phyloP scores from a whole-genome alignment of 2,888 invertebrate genomes.

The Agrotis puta region DNA sequence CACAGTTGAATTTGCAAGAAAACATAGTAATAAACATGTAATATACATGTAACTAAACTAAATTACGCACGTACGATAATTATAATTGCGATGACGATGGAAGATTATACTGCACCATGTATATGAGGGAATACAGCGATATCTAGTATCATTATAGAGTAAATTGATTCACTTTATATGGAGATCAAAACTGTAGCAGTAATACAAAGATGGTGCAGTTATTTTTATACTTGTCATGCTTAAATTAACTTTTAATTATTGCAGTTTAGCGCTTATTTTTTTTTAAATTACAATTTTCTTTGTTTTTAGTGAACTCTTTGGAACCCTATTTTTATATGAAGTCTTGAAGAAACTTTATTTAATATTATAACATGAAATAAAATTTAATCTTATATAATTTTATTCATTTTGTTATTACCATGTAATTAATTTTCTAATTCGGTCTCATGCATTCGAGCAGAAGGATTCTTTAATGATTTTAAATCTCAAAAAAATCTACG shows the following conservation, averaged over 20 bases:
- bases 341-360: too few species aligned
- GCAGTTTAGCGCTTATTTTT: background rate
- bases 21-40: background rate
- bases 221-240: background rate
- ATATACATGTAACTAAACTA: background rate
- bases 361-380: too few species aligned
- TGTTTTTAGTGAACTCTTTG: too few species aligned
- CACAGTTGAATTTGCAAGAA: background rate
- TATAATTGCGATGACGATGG: conserved; percentile 3
- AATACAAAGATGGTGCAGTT: background rate
- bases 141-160: background rate
- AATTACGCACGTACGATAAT: background rate
- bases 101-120: background rate
- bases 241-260: background rate
- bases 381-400: too few species aligned
- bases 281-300: too few species aligned
- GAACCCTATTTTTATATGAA: too few species aligned
- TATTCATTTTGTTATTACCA: too few species aligned
- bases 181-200: background rate
- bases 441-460: background rate
- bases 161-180: conserved; percentile 13
- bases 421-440: background rate
- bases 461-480: too few species aligned
- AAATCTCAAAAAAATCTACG: too few species aligned
- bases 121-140: background rate